Conservation (phyloP, 2,888 invertebrate species). For the Drosophila birchii region DNA sequence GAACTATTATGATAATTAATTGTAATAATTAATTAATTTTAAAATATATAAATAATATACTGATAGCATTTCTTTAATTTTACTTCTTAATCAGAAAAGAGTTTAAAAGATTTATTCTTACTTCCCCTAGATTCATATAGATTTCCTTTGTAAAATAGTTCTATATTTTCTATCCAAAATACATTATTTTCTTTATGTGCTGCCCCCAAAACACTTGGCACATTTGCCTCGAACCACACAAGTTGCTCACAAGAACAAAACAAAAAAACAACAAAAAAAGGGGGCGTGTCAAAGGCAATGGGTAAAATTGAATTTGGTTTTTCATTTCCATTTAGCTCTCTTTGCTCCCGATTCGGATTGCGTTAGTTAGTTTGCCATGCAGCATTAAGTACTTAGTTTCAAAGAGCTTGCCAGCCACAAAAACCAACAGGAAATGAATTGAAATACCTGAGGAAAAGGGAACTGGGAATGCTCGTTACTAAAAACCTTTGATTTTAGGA, state of each 20-base stretch:
- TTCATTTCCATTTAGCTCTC: constrained; percentile 51
- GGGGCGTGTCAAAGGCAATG: constrained; percentile 58
- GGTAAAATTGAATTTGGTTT: constrained; percentile 68
- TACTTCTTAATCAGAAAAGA: too few species aligned
- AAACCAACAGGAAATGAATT: constrained; percentile 7
- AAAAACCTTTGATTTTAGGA: not conserved
- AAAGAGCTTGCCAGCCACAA: constrained; percentile 32
- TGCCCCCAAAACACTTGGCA: constrained; percentile 66
- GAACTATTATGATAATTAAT: too few species aligned
- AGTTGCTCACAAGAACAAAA: too few species aligned
- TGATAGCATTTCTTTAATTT: too few species aligned
- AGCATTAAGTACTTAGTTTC: constrained; percentile 39
- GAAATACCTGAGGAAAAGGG: constrained; percentile 4
- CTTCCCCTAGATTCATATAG: not conserved
- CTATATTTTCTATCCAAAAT: not conserved
- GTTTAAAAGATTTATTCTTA: too few species aligned
- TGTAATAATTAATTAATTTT: too few species aligned
- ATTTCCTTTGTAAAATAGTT: not conserved
- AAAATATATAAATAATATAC: too few species aligned
- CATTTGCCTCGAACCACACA: constrained; percentile 49
- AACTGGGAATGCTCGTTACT: not conserved
- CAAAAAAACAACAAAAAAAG: not conserved
- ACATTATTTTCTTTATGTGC: constrained; percentile 4
- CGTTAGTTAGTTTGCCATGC: constrained; percentile 47
- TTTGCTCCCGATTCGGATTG: constrained; percentile 28